These are phyloP conservation scores for Magallana angulata DNA, from an alignment of 1,140 invertebrate genomes.

Conservation along the genomic window DNA sequence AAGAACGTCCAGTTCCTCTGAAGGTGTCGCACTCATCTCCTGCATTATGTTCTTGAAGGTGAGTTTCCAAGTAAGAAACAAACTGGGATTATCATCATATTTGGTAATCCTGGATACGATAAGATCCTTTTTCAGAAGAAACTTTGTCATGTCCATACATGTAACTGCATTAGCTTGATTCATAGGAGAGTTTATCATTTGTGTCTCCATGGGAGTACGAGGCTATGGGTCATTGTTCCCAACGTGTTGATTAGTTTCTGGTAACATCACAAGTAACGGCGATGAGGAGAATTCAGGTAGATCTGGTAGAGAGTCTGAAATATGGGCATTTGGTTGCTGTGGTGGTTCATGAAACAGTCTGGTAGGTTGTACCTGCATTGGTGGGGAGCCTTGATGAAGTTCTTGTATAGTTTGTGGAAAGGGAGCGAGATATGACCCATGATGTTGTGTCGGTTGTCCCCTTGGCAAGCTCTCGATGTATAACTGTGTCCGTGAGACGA, in stretches of 20 bases:
- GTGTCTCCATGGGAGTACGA: too few relatives aligned
- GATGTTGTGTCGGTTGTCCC: background rate
- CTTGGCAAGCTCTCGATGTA: slow-evolving; percentile 17
- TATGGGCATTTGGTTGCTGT: background rate
- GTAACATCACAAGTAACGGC: background rate
- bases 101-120: slow-evolving; percentile 41
- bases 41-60: slow-evolving; percentile 34
- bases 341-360: background rate
- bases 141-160: slow-evolving; percentile 10
- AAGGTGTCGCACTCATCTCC: slow-evolving; percentile 17
- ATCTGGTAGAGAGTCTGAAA: background rate
- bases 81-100: slow-evolving; percentile 47
- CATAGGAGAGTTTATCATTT: too few relatives aligned
- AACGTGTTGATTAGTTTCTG: slow-evolving; percentile 10
- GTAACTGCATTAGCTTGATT: too few relatives aligned
- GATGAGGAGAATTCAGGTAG: background rate
- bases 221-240: background rate
- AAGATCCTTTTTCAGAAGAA: slow-evolving; percentile 42
- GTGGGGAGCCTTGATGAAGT: background rate
- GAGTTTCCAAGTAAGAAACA: slow-evolving; percentile 29
- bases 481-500: background rate
- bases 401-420: background rate
- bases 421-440: background rate
- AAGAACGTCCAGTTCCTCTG: slow-evolving; percentile 37
- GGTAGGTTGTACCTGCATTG: background rate